Evolutionary conservation across 1,140 invertebrate species (phyloP), one percentile per base, ranked within the genome.

Genomic region (Hormaphis cornu): DNA sequence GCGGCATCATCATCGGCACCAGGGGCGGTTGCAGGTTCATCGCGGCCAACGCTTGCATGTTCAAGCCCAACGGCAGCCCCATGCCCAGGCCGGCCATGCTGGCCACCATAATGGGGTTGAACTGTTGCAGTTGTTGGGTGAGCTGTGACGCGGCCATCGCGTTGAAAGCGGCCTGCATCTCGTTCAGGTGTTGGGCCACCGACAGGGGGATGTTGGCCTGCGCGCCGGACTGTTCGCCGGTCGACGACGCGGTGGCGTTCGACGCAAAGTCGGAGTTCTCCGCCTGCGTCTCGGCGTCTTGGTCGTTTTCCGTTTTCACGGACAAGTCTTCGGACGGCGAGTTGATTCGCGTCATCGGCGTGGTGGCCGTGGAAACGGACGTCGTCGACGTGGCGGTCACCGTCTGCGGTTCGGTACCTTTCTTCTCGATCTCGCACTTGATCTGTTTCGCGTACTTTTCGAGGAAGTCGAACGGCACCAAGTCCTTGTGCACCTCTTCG

Each of bases 371-470:
- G 2, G 59, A 63, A 6, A 63, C 44, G 0, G 59, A 63, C 18
- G 59, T 61, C 0, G 58, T 28, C n/a, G 58, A 26, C 24, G 42
- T 16, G 24, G 69, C 71, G 16, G 66, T 73, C 20, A 70, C 66
- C 26, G 72, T 56, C 1, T 73, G 9, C 14, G 74, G 56, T 44
- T 66, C 61, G 44, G 87, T 85, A 63, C 82, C 84, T 77, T 90
- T 90, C 78, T 88, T 89, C 76, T 91, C 88, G 77, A 90, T 91
- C 75, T 91, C 89, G 74, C 83, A 86, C 79, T 91, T 90, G 75
- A 92, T 91, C 74, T 91, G 88, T 79, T 94, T 89, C 33, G 91
- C 91, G 80, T 94, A 95, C 77, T 91, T 88, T 80, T 95, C 92
- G 50, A 96, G 82, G 75, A 91, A 89, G 75, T 93, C 89, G 24